Evolutionary conservation across 1,140 invertebrate genomes (phyloP).

Genomic region (Fopius arisanus): DNA sequence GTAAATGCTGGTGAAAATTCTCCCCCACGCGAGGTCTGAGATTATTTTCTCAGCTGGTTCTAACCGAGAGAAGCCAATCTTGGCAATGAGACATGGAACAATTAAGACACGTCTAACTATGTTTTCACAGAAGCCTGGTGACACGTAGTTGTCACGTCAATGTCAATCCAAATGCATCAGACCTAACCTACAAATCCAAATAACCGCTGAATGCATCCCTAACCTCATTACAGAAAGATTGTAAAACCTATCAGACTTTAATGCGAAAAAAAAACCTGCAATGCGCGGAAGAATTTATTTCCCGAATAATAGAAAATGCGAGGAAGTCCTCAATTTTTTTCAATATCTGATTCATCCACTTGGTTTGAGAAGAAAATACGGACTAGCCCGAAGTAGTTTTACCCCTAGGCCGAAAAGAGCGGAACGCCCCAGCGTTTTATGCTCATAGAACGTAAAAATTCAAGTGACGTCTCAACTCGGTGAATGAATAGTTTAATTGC

Average conservation of each 20-base stretch:
- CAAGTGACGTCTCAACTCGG: conserved; percentile 12
- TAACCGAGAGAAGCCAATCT: conserved; percentile 29
- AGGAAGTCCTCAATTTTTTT: too few relatives aligned
- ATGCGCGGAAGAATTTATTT: too few relatives aligned
- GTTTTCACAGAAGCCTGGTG: conserved; percentile 51
- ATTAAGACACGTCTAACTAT: conserved; percentile 42
- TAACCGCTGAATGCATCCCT: background rate
- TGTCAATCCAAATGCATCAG: background rate
- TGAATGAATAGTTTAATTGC: conserved; percentile 38
- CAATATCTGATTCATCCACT: too few relatives aligned
- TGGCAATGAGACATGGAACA: conserved; percentile 39
- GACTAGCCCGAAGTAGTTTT: too few relatives aligned
- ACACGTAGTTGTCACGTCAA: background rate
- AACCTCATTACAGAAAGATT: background rate
- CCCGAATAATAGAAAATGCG: too few relatives aligned
- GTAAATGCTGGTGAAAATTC: background rate
- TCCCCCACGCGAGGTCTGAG: conserved; percentile 20
- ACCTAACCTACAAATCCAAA: background rate
- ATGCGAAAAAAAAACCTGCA: too few relatives aligned
- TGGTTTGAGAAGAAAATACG: too few relatives aligned
- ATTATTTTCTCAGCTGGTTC: conserved; percentile 53
- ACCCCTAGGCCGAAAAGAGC: background rate
- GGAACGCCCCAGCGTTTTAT: background rate
- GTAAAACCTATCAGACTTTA: background rate
- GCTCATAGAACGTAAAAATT: background rate